Base-by-base conservation (phyloP, 2,113 vertebrate genomes). In the Corydoras sp. region DNA sequence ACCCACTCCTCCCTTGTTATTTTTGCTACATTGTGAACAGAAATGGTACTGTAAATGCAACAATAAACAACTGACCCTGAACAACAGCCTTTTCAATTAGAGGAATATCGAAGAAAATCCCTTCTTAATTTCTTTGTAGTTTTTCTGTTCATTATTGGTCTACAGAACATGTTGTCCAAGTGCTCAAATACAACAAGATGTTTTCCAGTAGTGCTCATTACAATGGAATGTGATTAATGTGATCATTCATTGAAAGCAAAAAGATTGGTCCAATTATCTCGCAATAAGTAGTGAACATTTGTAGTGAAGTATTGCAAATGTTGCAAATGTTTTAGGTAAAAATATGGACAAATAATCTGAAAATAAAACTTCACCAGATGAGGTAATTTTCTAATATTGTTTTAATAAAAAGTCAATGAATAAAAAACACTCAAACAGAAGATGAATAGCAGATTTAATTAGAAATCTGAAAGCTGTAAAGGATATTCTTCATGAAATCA, bases 1-100 rank as follows among this genome's bases (percentile, higher is more conserved):
- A 66, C 76, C 69, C 65, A 75, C 75, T 77, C 66, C 58, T 59
- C 64, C 70, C 69, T 80, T 69, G 72, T 77, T 77, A 71, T 70
- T 69, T 73, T 62, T 69, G 54, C 72, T 70, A 62, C 65, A 65
- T 32, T 73, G 58, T 75, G 60, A 75, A 68, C 51, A 62, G 55
- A 56, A 68, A 70, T 69, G 68, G 65, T 65, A 63, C 72, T 69
- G 62, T 71, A 77, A 80, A 68, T 9, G 12, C 48, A 72, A 71
- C 73, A 65, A 74, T 62, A 72, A 78, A 59, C 56, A 75, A 63
- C 54, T 43, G 50, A 76, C 68, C 50, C 55, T 61, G 49, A 59
- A 32, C 54, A 74, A 72, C 65, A 58, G 63, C 65, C 53, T 58
- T 71, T 68, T 53, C 51, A 31, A 54, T 66, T 43, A 69, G 62